These are phyloP conservation scores for Philhelius pedissequus DNA, from an alignment of 2,888 invertebrate genomes.

Conservation along the genomic window DNA sequence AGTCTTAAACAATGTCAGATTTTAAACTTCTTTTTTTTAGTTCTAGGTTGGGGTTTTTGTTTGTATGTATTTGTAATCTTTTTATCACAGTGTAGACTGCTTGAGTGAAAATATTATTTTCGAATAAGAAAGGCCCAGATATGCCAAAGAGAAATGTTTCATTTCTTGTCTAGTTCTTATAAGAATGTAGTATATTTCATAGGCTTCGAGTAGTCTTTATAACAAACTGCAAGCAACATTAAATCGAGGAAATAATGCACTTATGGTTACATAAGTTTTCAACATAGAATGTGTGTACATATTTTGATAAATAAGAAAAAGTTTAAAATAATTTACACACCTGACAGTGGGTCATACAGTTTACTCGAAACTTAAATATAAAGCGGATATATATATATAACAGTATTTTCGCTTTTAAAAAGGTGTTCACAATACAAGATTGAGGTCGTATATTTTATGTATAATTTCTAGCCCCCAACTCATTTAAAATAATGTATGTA, in stretches of 20 bases:
- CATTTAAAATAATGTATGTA: not conserved
- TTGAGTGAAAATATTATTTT: constrained; percentile 43
- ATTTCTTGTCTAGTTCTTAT: not conserved
- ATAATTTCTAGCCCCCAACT: not conserved
- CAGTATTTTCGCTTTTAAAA: not conserved
- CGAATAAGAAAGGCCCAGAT: constrained; percentile 49
- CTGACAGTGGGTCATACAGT: not conserved
- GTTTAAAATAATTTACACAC: not conserved
- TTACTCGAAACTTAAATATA: not conserved
- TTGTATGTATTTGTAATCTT: not conserved
- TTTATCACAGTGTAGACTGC: constrained; percentile 29
- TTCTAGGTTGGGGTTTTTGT: not conserved
- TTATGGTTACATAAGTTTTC: not conserved
- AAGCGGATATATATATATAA: not conserved
- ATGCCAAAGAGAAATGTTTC: constrained; percentile 30
- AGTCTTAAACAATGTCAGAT: not conserved
- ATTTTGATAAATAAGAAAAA: not conserved
- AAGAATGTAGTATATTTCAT: not conserved
- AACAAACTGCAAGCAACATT: not conserved
- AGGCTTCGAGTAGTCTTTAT: not conserved
- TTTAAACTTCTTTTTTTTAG: constrained; percentile 22
- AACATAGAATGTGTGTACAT: not conserved
- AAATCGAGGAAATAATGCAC: not conserved
- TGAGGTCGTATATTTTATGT: not conserved
- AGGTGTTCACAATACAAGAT: not conserved